Conservation (phyloP, 2,797 vertebrate species). For the Chaetophractus vellerosus region DNA sequence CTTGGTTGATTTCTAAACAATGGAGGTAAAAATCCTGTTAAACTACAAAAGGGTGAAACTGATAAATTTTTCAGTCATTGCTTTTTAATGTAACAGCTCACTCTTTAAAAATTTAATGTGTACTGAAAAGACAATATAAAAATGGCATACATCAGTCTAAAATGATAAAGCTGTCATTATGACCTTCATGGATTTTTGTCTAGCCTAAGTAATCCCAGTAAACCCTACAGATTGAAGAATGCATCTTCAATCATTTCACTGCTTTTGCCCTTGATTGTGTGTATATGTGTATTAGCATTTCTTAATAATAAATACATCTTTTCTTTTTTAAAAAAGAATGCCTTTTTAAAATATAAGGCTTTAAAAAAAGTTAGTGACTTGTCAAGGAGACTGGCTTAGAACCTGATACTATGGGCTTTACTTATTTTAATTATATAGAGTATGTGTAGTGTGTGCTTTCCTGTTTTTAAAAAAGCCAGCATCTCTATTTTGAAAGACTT, state of each 20-base stretch:
- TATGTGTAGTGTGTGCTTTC: constrained; percentile 64
- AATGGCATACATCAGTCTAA: constrained; percentile 84
- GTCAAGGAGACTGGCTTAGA: constrained; percentile 81
- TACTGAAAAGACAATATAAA: constrained; percentile 85
- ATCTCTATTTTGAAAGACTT: constrained; percentile 79
- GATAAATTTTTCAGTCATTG: constrained; percentile 79
- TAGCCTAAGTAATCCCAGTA: constrained; percentile 87
- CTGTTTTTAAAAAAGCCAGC: constrained; percentile 82
- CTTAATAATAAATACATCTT: constrained; percentile 84
- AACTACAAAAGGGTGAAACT: constrained; percentile 63
- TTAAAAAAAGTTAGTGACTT: constrained; percentile 79
- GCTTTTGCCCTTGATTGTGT: constrained; percentile 83
- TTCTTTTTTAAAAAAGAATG: constrained; percentile 73
- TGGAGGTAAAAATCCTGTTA: constrained; percentile 64
- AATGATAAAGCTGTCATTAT: constrained; percentile 88
- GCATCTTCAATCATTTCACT: constrained; percentile 87
- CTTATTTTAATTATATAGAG: constrained; percentile 84
- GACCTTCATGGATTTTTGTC: constrained; percentile 89
- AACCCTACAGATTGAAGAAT: constrained; percentile 87
- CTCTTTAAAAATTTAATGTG: constrained; percentile 82
- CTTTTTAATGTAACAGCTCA: constrained; percentile 79
- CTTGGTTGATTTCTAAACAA: constrained; percentile 51
- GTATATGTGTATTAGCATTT: constrained; percentile 72
- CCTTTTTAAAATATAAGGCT: constrained; percentile 76
- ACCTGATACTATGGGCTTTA: constrained; percentile 77